Conservation (phyloP, 2,113 vertebrate genomes). For the Anas platyrhynchos region DNA sequence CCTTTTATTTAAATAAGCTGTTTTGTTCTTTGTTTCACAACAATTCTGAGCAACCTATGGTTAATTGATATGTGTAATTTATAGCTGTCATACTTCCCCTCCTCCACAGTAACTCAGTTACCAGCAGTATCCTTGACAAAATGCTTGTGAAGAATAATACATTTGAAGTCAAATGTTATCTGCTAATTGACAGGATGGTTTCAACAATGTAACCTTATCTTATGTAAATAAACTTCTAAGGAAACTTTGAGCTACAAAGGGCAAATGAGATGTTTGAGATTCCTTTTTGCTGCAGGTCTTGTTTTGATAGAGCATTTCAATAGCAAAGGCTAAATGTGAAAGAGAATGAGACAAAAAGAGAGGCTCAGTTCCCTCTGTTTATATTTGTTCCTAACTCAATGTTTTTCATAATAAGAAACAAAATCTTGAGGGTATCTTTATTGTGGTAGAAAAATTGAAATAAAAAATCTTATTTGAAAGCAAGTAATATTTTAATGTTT, state of each 20-base stretch:
- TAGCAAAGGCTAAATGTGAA: neutral
- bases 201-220: conserved; percentile 20
- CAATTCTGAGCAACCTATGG: neutral
- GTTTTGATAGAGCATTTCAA: conserved; percentile 22
- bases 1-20: neutral
- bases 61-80: neutral
- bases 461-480: neutral
- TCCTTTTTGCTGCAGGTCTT: conserved; percentile 24
- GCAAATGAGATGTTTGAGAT: conserved; percentile 28
- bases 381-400: neutral
- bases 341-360: neutral
- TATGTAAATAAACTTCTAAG: conserved; percentile 21
- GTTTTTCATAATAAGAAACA: neutral
- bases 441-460: neutral
- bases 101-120: neutral
- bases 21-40: neutral
- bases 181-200: conserved; percentile 32
- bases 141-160: conserved; percentile 17
- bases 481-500: neutral
- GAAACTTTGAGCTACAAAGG: conserved; percentile 10
- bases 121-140: neutral
- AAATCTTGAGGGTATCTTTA: neutral
- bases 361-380: neutral
- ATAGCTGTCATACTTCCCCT: neutral
- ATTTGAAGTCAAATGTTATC: conserved; percentile 35